Evolutionary conservation across 1,140 invertebrate species (phyloP).

Genomic region (Cotesia chilonis): DNA sequence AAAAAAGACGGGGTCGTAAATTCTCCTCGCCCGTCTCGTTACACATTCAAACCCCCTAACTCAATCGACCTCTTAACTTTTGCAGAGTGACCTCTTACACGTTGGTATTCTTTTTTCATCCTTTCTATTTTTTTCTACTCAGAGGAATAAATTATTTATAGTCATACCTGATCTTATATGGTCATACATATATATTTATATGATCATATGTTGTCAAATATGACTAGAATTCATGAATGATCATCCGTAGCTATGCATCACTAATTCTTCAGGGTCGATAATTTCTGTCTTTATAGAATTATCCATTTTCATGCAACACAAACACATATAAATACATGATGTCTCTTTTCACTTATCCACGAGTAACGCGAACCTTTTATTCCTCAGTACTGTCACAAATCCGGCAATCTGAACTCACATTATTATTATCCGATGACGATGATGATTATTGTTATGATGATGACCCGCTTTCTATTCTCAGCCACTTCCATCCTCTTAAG

Average conservation of each 20-base stretch:
- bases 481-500: conserved; percentile 26
- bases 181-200: too few species aligned
- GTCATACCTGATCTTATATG: too few species aligned
- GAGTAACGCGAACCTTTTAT: conserved; percentile 8
- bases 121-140: conserved; percentile 3
- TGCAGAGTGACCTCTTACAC: not conserved
- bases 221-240: too few species aligned
- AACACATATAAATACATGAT: too few species aligned
- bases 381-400: not conserved
- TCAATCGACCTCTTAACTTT: conserved; percentile 7
- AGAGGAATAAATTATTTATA: too few species aligned
- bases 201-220: too few species aligned
- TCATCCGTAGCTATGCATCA: too few species aligned
- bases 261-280: too few species aligned
- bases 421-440: not conserved
- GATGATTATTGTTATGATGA: not conserved
- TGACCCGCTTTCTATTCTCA: conserved; percentile 31
- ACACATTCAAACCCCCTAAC: conserved; percentile 18
- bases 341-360: not conserved
- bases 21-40: conserved; percentile 32
- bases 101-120: not conserved
- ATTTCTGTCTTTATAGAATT: too few species aligned
- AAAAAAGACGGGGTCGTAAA: conserved; percentile 51
- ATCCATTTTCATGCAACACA: too few species aligned
- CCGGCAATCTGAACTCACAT: conserved; percentile 3